Evolutionary conservation across 2,113 vertebrate species (phyloP), one percentile per base, ranked within the genome.

Genomic region (Halcyon senegalensis): DNA sequence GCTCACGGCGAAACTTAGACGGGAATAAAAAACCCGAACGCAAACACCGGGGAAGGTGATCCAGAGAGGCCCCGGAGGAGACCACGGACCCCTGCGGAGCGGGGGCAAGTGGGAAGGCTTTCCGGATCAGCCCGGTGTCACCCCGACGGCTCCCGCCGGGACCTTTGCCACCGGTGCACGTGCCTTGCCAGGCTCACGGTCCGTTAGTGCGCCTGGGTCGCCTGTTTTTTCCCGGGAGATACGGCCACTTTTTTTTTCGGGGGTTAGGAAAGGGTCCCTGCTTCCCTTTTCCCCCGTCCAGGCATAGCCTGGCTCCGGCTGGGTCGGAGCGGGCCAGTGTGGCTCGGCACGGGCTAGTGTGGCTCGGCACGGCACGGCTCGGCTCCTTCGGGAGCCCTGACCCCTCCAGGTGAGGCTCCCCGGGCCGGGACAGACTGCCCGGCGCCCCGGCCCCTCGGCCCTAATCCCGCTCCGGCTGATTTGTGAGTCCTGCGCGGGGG

Each of bases 381-480:
- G 33, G 64, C 50, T 86, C 87, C 73, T 77, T 4, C 11, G 81
- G 83, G 79, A 85, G 83, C 75, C 7, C 76, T 92, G 94, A 84
- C 90, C 94, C 83, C 79, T 93, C 85, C 96, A 94, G 96, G 92
- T 96, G 95, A 95, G 83, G 90, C 79, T 92, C 89, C 81, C 90
- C 90, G 82, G 82, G 87, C 78, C 35, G 79, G 90, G 87, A 94
- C 95, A 97, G 95, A 97, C 96, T 97, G 95, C 63, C 95, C 96
- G 96, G 96, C 96, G 96, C 96, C 96, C 96, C 91, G 76, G 93
- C 83, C 89, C 72, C 93, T 48, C 83, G 89, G 86, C 84, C 89
- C 96, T 96, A 95, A 96, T 97, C 96, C 96, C 73, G 43, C 95
- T 69, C 19, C 21, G 75, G 63, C 89, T 96, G 96, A 96, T 97